Conservation (phyloP, 1,140 invertebrate genomes). For the Phortica variegata region DNA sequence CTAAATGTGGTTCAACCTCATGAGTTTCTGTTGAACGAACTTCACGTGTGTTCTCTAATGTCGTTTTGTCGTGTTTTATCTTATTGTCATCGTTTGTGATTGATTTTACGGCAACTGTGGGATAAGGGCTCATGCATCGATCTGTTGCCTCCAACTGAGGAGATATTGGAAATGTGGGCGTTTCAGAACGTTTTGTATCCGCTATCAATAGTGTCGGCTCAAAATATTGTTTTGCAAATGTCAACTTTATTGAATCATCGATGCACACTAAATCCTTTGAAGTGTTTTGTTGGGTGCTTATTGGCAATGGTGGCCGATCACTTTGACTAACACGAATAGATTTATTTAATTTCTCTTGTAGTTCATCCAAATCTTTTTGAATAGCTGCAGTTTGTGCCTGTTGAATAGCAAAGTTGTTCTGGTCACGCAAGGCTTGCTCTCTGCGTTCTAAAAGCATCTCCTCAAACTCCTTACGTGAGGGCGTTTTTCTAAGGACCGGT, state of each 20-base stretch:
- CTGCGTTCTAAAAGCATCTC: slow-evolving; percentile 36
- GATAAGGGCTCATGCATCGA: slow-evolving; percentile 61
- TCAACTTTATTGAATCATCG: no score
- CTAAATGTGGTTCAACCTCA: slow-evolving; percentile 86
- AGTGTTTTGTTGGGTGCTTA: background rate
- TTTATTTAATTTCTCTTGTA: slow-evolving; percentile 23
- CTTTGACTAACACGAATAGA: slow-evolving; percentile 17
- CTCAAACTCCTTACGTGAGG: slow-evolving; percentile 33
- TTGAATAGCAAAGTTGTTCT: slow-evolving; percentile 12
- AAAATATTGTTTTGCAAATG: no score
- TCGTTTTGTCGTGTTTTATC: background rate
- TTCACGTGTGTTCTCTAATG: slow-evolving; percentile 66
- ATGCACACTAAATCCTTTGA: slow-evolving; percentile 57
- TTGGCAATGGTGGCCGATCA: background rate
- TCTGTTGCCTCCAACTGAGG: slow-evolving; percentile 27
- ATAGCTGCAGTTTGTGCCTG: slow-evolving; percentile 17
- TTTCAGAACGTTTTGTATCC: slow-evolving; percentile 66
- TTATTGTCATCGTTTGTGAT: background rate
- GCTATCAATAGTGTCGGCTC: slow-evolving; percentile 12
- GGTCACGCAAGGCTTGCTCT: slow-evolving; percentile 19
- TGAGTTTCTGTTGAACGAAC: slow-evolving; percentile 57
- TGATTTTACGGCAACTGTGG: background rate
- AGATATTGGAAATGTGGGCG: slow-evolving; percentile 79
- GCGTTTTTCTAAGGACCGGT: slow-evolving; percentile 29
- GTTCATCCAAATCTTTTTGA: slow-evolving; percentile 24